A percentile compares a stretch with the other conserved stretches of the same genome.
phyloP scores from a whole-genome alignment of 2,113 vertebrate genomes.

The Cisticola juncidis region DNA sequence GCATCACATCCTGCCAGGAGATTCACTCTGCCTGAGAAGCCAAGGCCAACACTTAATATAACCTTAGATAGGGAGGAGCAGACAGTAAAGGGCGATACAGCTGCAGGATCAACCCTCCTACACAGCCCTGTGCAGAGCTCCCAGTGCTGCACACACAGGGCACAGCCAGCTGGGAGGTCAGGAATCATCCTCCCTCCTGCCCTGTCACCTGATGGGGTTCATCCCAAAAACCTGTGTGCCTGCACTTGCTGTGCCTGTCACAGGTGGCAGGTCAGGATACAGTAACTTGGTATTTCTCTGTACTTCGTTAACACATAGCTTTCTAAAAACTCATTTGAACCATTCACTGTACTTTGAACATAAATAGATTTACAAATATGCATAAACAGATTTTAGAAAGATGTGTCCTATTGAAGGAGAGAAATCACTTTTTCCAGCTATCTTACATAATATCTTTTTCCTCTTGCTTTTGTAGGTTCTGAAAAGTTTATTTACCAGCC shows the following conservation, averaged over 20 bases:
- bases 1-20: background rate
- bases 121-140: background rate
- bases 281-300: background rate
- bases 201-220: background rate
- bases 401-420: background rate
- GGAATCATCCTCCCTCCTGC: background rate
- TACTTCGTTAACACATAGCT: background rate
- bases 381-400: background rate
- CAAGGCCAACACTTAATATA: background rate
- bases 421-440: background rate
- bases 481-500: conserved; percentile 91
- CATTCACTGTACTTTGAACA: background rate
- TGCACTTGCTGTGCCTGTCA: background rate
- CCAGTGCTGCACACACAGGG: background rate
- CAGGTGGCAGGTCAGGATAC: background rate
- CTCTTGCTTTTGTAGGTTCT: conserved; percentile 77
- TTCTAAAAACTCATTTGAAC: background rate
- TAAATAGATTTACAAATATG: background rate
- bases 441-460: background rate
- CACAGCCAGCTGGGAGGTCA: background rate
- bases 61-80: background rate
- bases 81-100: background rate
- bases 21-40: background rate
- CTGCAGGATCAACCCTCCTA: background rate
- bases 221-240: background rate